Evolutionary conservation across 2,797 vertebrate species (phyloP).

Genomic region (Pseudopleuronectes americanus): DNA sequence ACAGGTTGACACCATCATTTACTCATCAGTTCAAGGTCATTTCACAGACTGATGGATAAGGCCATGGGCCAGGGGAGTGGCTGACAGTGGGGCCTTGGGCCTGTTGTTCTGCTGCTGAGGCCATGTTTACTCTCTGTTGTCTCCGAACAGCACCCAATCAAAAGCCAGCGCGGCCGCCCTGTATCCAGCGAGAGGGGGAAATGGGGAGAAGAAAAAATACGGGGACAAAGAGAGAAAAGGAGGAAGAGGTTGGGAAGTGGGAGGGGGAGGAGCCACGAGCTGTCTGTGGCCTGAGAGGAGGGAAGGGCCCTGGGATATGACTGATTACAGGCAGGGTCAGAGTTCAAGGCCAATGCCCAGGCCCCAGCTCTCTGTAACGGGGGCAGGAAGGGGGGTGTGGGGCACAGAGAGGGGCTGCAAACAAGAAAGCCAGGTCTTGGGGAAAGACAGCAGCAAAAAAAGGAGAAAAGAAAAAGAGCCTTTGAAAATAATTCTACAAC

Average conservation of each 20-base stretch:
- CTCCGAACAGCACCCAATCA: slow-evolving; percentile 70
- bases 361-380: slow-evolving; percentile 68
- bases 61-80: slow-evolving; percentile 74
- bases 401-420: slow-evolving; percentile 64
- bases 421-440: slow-evolving; percentile 64
- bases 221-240: slow-evolving; percentile 69
- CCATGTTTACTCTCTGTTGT: slow-evolving; percentile 75
- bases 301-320: slow-evolving; percentile 85
- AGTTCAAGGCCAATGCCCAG: slow-evolving; percentile 82
- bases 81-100: slow-evolving; percentile 61
- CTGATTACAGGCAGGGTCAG: slow-evolving; percentile 85
- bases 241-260: slow-evolving; percentile 55
- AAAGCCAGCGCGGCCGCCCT: slow-evolving; percentile 75
- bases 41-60: slow-evolving; percentile 74
- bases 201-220: slow-evolving; percentile 33
- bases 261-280: slow-evolving; percentile 69
- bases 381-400: slow-evolving; percentile 58
- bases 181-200: slow-evolving; percentile 69
- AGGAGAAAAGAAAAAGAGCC: slow-evolving; percentile 46
- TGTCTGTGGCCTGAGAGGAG: slow-evolving; percentile 79
- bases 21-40: slow-evolving; percentile 80
- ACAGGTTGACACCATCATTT: slow-evolving; percentile 79
- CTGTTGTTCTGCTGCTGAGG: slow-evolving; percentile 68
- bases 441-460: slow-evolving; percentile 56
- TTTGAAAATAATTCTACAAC: slow-evolving; percentile 55